phyloP scores from a whole-genome alignment of 2,888 invertebrate species.

The Epinotia brunnichana region DNA sequence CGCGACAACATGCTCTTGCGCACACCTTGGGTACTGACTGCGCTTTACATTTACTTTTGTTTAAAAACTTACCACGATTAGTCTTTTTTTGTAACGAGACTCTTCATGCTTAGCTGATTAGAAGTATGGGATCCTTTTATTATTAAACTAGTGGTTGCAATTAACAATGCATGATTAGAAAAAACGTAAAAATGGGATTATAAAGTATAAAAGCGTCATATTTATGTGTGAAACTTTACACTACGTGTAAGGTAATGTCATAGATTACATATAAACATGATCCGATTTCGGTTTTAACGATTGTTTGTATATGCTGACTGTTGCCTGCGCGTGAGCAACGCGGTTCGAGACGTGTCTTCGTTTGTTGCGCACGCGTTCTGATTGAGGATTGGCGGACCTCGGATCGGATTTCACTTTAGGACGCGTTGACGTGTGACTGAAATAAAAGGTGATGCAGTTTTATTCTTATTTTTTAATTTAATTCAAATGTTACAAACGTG shows the following conservation, averaged over 20 bases:
- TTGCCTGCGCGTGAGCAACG: slow-evolving; percentile 3
- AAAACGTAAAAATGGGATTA: background rate
- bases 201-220: background rate
- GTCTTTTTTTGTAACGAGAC: slow-evolving; percentile 32
- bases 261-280: too few species aligned
- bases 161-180: slow-evolving; percentile 12
- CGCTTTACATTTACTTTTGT: slow-evolving; percentile 29
- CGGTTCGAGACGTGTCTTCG: slow-evolving; percentile 12
- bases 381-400: slow-evolving; percentile 47
- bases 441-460: slow-evolving; percentile 30
- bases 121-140: slow-evolving; percentile 25
- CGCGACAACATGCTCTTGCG: slow-evolving; percentile 46
- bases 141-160: slow-evolving; percentile 22
- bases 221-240: slow-evolving; percentile 9
- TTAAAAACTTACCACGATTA: slow-evolving; percentile 30
- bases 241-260: background rate
- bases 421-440: slow-evolving; percentile 52
- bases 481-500: slow-evolving; percentile 11
- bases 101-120: slow-evolving; percentile 34
- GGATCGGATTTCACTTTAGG: slow-evolving; percentile 52
- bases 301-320: background rate
- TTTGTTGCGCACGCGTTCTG: slow-evolving; percentile 46
- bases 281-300: background rate
- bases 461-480: slow-evolving; percentile 27
- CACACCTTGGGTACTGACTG: slow-evolving; percentile 41